Percentiles rank a stretch among this genome's conserved stretches.
phyloP scores from a whole-genome alignment of 2,113 vertebrate species.

The Psilopsiagon aymara region DNA sequence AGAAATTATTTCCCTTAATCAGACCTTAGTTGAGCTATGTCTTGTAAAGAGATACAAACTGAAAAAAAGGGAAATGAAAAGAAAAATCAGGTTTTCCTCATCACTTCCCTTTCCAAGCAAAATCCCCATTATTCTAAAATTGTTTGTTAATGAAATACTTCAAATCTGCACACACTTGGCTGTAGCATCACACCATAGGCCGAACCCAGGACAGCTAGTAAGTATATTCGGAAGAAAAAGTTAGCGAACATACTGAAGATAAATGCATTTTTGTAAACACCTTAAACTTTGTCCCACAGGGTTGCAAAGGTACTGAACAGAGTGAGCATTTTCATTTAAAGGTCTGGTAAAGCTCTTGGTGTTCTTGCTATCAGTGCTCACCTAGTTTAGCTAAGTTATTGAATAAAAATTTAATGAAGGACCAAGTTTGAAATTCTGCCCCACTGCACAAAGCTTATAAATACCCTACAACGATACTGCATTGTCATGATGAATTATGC shows the following conservation, averaged over 20 bases:
- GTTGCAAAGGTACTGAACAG: neutral
- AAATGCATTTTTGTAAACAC: neutral
- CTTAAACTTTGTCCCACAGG: neutral
- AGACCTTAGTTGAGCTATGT: neutral
- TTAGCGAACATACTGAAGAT: neutral
- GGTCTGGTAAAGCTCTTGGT: neutral
- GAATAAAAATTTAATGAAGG: constrained; percentile 76
- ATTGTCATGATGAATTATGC: constrained; percentile 75
- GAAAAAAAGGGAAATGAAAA: neutral
- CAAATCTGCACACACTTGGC: neutral
- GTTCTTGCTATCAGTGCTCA: constrained; percentile 52
- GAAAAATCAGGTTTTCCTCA: neutral
- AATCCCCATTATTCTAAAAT: neutral
- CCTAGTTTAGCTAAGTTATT: constrained; percentile 66
- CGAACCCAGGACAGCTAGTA: neutral
- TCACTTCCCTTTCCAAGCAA: neutral
- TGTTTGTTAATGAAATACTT: neutral
- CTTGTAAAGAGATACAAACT: neutral
- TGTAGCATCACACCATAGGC: neutral
- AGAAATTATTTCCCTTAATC: neutral
- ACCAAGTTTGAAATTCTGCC: constrained; percentile 75
- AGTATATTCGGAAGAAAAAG: constrained; percentile 4
- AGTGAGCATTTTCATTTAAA: constrained; percentile 41
- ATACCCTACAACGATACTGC: constrained; percentile 64
- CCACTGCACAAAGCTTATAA: constrained; percentile 71